Base-by-base conservation (phyloP, 2,113 vertebrate genomes). In the Podiceps cristatus region DNA sequence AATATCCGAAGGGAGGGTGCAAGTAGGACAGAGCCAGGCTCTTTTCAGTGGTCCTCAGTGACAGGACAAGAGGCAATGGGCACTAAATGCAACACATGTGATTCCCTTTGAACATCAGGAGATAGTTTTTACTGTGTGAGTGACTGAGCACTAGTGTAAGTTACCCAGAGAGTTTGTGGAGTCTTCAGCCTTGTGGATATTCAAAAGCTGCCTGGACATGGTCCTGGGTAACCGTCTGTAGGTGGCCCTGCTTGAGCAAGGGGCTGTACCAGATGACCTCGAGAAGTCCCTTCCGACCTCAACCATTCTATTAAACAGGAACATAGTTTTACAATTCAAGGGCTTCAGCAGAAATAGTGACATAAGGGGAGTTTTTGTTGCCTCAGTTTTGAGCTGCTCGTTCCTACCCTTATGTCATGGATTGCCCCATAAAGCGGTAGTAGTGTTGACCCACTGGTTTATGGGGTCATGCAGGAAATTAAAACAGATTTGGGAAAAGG, bases 111-210 rank as follows among this genome's bases (percentile, higher is more conserved):
- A 63, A 40, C 20, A 35, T 10, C 17, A 22, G 44, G 42, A 45
- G 50, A 44, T 15, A 23, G 3, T 49, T 69, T 44, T 56, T 56
- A 18, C 13, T n/a, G 15, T n/a, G 13, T 3, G 0, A 16, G 17
- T 84, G 49, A 49, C 56, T 13, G 17, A 58, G 18, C 35, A n/a
- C 15, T 59, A 49, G 22, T 9, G 9, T 7, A 14, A 12, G 13
- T 31, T 88, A 5, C 60, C 24, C 42, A n/a, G 27, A 23, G 31
- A 12, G 3, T 22, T 7, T 5, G 18, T 27, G 24, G 19, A 80
- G 5, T 14, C 58, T 45, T 7, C 27, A 25, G 15, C 17, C 5
- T 25, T 7, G 5, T 1, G 1, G 19, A 22, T 11, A 27, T 31
- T 53, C 49, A 50, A 28, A 63, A 63, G 27, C 2, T 55, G 27